Evolutionary conservation across 2,888 invertebrate species (phyloP), one percentile per base, ranked within the genome.

Genomic region (Heliconius aoede): DNA sequence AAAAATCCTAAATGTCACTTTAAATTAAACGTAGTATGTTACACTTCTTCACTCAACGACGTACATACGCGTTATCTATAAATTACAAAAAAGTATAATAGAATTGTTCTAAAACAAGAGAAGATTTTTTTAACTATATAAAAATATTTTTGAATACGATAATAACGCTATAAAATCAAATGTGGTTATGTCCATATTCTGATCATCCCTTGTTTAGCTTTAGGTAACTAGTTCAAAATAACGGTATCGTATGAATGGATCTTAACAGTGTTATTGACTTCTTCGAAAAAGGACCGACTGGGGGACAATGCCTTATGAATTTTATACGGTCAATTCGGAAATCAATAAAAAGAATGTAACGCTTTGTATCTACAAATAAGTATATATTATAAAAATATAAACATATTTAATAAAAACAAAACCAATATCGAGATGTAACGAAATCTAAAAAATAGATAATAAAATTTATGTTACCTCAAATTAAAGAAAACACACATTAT

Each of bases 221-320:
- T 74, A 72, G 73, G 61, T 61, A 79, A 79, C 76, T 80, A 79
- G 51, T 46, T 60, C 21, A 11, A 76, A 46, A 61, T 73, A 76
- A 76, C 72, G 67, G 76, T 73, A 36, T 36, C 30, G 3, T 40
- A 3, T 72, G 58, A 76, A 67, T 46, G 51, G 30, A 61, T 46
- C 32, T 55, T 77, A 79, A 77, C 75, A 73, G 79, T 77, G 73
- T 40, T 71, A 75, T 75, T 68, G 79, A 79, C 74, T 73, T 73
- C 72, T 72, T 64, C 74, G 64, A 72, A 77, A 79, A 79, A 61
- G 79, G 79, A 65, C 62, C 61, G 73, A 77, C 46, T 74, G 55
- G 72, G 58, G 55, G 72, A 72, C 71, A 72, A 72, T 72, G 71
- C 36, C 60, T 60, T 60, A 4, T 9, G 2, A 36, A 24, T 15